These are phyloP conservation scores for Menura novaehollandiae DNA, from an alignment of 2,113 vertebrate species.

Conservation along the genomic window DNA sequence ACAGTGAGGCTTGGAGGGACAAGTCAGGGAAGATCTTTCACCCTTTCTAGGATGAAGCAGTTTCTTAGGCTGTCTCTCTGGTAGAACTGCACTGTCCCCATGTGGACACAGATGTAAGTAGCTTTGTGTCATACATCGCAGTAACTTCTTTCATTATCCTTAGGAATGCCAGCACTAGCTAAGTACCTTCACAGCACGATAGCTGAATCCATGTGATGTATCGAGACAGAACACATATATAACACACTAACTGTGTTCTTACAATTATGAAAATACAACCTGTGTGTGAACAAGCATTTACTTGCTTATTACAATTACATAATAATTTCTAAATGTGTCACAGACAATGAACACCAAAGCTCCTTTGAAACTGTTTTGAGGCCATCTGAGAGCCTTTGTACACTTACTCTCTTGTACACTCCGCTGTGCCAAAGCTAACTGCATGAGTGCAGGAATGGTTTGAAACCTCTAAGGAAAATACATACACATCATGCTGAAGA, in stretches of 20 bases:
- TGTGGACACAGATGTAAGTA: not conserved
- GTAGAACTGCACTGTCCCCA: not conserved
- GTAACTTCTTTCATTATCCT: not conserved
- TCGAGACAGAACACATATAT: not conserved
- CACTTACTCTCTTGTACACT: not conserved
- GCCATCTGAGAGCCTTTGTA: not conserved
- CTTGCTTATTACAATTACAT: not conserved
- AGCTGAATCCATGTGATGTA: not conserved
- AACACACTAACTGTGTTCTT: not conserved
- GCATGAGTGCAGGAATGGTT: not conserved
- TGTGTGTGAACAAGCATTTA: not conserved
- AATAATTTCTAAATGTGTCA: not conserved
- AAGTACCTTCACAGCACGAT: not conserved
- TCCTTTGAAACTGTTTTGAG: not conserved
- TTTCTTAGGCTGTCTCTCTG: not conserved
- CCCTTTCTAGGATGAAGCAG: not conserved
- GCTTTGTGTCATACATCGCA: not conserved
- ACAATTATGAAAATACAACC: not conserved
- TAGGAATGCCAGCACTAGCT: not conserved
- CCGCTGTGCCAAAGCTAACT: not conserved
- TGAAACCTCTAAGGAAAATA: not conserved
- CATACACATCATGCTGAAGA: not conserved
- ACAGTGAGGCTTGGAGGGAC: not conserved
- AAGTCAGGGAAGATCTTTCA: not conserved
- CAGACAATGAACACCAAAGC: not conserved